These are phyloP conservation scores for Papilio dardanus DNA, from an alignment of 1,140 invertebrate genomes.

Conservation along the genomic window DNA sequence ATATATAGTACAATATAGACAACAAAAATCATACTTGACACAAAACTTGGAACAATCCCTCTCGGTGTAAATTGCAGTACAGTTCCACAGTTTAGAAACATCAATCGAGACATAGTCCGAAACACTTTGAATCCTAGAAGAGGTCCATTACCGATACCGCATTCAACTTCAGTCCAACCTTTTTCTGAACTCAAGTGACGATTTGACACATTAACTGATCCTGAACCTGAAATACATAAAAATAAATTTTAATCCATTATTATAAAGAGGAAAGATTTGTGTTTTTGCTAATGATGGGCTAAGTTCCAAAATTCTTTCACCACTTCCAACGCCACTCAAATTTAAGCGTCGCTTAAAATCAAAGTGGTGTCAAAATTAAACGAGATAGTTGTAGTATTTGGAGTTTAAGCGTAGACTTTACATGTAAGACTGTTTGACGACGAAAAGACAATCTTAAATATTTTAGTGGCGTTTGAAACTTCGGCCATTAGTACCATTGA, in stretches of 20 bases:
- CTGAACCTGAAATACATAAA: conserved; percentile 82
- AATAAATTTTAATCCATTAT: not conserved
- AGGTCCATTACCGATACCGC: conserved; percentile 92
- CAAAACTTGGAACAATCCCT: conserved; percentile 87
- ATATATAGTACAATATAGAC: not conserved
- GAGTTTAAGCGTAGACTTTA: too few relatives aligned
- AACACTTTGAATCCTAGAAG: conserved; percentile 89
- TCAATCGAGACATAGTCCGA: conserved; percentile 86
- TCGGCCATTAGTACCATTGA: too few relatives aligned
- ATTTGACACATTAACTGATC: conserved; percentile 89
- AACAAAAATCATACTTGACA: conserved; percentile 84
- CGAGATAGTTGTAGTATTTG: too few relatives aligned
- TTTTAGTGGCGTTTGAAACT: too few relatives aligned
- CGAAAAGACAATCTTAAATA: too few relatives aligned
- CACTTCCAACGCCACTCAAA: too few relatives aligned
- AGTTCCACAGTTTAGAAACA: conserved; percentile 88
- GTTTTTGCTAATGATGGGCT: too few relatives aligned
- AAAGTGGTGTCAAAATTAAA: too few relatives aligned
- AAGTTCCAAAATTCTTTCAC: too few relatives aligned
- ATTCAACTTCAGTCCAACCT: conserved; percentile 92
- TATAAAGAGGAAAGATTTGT: too few relatives aligned
- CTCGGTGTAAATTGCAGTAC: conserved; percentile 88
- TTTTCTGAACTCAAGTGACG: conserved; percentile 90
- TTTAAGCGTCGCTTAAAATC: too few relatives aligned
- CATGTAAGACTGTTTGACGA: too few relatives aligned